A percentile compares a stretch with the other conserved stretches of the same genome.
phyloP scores from a whole-genome alignment of 2,888 invertebrate species.

The Tortrix viridana region DNA sequence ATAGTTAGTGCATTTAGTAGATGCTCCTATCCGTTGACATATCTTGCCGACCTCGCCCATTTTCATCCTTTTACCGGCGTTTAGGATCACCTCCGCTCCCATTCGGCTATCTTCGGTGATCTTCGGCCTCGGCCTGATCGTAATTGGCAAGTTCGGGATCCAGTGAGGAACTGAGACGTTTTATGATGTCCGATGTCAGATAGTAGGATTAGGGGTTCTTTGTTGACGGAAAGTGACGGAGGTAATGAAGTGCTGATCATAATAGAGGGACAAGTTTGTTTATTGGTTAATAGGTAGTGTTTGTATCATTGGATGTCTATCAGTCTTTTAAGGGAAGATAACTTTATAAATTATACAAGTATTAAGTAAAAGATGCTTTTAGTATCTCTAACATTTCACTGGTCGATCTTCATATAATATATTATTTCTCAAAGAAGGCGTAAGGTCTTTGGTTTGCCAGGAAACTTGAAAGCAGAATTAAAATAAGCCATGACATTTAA shows the following conservation, averaged over 20 bases:
- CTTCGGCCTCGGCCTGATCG: conserved; percentile 20
- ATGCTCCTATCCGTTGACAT: conserved; percentile 55
- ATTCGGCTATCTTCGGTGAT: conserved; percentile 27
- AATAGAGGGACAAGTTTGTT: background rate
- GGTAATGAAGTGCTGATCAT: background rate
- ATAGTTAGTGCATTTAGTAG: conserved; percentile 52
- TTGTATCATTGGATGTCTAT: background rate
- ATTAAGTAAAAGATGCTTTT: no score
- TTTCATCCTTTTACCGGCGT: conserved; percentile 55
- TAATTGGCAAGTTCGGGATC: conserved; percentile 25
- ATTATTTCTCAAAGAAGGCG: no score
- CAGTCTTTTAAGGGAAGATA: background rate
- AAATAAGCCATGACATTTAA: no score
- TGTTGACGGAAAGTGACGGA: background rate
- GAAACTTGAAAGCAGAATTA: no score
- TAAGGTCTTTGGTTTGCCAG: no score
- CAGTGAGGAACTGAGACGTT: conserved; percentile 15
- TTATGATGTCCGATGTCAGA: conserved; percentile 28
- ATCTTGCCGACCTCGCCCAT: conserved; percentile 50
- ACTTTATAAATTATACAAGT: no score
- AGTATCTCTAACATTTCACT: no score
- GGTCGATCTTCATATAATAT: no score
- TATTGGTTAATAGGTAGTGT: background rate
- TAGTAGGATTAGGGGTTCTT: conserved; percentile 17
- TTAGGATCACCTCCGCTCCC: conserved; percentile 40